A percentile compares a stretch with the other conserved stretches of the same genome.
Evolutionary conservation across 2,888 invertebrate genomes (phyloP).

Genomic region (Drosophila silvestris): DNA sequence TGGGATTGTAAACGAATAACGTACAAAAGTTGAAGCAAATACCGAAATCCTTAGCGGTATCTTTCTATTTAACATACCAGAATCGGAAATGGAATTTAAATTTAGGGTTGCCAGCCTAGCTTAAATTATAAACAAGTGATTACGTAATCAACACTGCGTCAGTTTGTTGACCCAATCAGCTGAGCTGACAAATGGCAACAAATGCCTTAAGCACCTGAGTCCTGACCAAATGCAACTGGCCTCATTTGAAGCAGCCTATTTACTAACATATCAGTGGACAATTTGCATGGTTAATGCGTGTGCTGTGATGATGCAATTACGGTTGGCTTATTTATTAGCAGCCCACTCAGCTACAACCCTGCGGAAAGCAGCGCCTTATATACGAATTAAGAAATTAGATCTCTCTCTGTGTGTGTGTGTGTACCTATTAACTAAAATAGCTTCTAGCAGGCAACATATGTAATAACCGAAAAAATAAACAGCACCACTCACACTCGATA

Average conservation of each 20-base stretch:
- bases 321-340: constrained; percentile 44
- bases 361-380: constrained; percentile 9
- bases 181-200: constrained; percentile 47
- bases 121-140: constrained; percentile 63
- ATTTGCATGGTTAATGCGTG: constrained; percentile 65
- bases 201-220: constrained; percentile 47
- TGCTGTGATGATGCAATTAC: constrained; percentile 39
- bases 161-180: constrained; percentile 72
- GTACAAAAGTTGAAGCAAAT: too few species aligned
- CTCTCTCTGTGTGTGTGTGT: background rate
- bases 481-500: background rate
- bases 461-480: background rate
- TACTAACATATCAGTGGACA: constrained; percentile 52
- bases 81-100: background rate
- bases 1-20: too few species aligned
- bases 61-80: background rate
- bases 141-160: constrained; percentile 34
- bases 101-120: background rate
- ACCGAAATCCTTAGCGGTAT: background rate
- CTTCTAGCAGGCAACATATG: background rate
- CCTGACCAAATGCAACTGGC: constrained; percentile 4
- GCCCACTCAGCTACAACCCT: too few species aligned
- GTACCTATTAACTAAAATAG: constrained; percentile 3
- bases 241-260: constrained; percentile 22
- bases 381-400: constrained; percentile 24